Conservation (phyloP, 2,797 vertebrate species). For the Enteromius anoplus region DNA sequence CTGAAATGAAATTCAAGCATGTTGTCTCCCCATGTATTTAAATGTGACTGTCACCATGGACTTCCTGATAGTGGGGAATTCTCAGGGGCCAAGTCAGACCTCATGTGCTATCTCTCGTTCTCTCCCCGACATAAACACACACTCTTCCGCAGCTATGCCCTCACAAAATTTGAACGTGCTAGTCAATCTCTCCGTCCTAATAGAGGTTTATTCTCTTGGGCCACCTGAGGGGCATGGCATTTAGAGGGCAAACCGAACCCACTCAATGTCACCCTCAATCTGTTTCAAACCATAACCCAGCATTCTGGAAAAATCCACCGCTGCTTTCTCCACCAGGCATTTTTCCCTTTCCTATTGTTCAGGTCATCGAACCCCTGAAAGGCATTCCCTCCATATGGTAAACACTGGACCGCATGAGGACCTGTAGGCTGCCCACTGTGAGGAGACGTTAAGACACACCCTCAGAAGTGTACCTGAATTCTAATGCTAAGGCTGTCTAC, state of each 20-base stretch:
- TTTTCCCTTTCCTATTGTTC: neutral
- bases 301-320: constrained; percentile 22
- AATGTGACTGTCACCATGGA: constrained; percentile 48
- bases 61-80: constrained; percentile 44
- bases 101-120: constrained; percentile 25
- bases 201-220: constrained; percentile 48
- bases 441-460: constrained; percentile 36
- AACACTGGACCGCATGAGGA: constrained; percentile 2
- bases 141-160: constrained; percentile 21
- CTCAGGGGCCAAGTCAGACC: constrained; percentile 39
- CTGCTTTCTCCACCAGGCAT: constrained; percentile 9
- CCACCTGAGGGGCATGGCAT: constrained; percentile 29
- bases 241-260: constrained; percentile 36
- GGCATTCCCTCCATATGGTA: neutral
- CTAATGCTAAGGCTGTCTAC: constrained; percentile 30
- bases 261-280: constrained; percentile 41
- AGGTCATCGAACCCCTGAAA: constrained; percentile 18
- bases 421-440: constrained; percentile 22
- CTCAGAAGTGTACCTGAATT: constrained; percentile 36
- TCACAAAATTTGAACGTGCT: constrained; percentile 43
- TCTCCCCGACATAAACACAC: constrained; percentile 30
- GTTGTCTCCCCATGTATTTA: constrained; percentile 39
- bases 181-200: constrained; percentile 40
- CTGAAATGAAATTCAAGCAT: constrained; percentile 48
- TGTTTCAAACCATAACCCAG: constrained; percentile 17